A percentile compares a stretch with the other conserved stretches of the same genome.
phyloP scores from a whole-genome alignment of 2,113 vertebrate species.

The Etheostoma cragini region DNA sequence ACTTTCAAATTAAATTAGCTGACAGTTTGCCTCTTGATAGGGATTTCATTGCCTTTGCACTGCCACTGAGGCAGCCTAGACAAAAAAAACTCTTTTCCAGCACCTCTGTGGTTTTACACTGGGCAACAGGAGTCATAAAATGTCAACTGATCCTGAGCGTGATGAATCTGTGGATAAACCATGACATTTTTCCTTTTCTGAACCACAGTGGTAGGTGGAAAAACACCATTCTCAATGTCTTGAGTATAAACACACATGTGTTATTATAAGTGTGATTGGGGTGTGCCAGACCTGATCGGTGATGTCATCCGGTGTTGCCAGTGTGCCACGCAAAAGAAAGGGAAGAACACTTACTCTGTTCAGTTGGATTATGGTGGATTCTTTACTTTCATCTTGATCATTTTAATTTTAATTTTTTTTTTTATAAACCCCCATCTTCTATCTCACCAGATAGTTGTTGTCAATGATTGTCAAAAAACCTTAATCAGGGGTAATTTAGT shows the following conservation, averaged over 20 bases:
- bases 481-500: constrained; percentile 77
- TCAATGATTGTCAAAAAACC: constrained; percentile 75
- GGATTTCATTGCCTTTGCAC: constrained; percentile 31
- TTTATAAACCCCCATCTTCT: constrained; percentile 53
- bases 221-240: neutral
- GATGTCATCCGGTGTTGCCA: constrained; percentile 54
- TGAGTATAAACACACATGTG: neutral
- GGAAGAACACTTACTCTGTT: constrained; percentile 63
- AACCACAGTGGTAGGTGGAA: neutral
- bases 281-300: constrained; percentile 13
- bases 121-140: constrained; percentile 48
- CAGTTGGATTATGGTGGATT: constrained; percentile 53
- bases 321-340: constrained; percentile 68
- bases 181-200: neutral
- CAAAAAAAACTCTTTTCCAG: neutral
- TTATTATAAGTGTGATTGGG: neutral
- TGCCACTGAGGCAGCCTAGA: neutral
- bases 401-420: constrained; percentile 38
- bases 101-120: constrained; percentile 11
- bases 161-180: constrained; percentile 25
- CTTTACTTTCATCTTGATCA: constrained; percentile 84
- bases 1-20: constrained; percentile 20
- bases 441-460: constrained; percentile 62
- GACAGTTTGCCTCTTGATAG: constrained; percentile 16
- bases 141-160: constrained; percentile 51